phyloP scores from a whole-genome alignment of 2,113 vertebrate genomes.

The Emydura subglobosa region DNA sequence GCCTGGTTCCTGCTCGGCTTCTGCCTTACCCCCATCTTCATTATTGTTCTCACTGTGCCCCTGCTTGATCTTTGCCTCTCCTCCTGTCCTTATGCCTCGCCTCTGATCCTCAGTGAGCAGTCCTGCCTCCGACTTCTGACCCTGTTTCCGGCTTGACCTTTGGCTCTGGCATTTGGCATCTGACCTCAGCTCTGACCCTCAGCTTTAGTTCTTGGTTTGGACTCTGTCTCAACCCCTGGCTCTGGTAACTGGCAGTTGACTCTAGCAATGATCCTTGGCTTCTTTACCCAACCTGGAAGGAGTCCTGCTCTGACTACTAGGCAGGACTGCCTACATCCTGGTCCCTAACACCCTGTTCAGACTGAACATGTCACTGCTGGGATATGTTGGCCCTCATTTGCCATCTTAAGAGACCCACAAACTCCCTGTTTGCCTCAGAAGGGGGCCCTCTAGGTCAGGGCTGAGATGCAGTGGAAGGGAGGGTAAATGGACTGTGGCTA shows the following conservation, averaged over 20 bases:
- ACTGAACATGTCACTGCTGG: background rate
- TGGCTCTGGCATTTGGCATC: background rate
- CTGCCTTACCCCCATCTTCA: background rate
- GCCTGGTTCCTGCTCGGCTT: background rate
- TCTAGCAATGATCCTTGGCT: background rate
- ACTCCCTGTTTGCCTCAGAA: background rate
- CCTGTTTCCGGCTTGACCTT: background rate
- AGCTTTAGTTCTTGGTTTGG: background rate
- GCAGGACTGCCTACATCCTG: background rate
- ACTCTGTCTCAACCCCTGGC: background rate
- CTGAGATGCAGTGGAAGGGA: background rate
- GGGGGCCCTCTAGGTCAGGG: too few species aligned
- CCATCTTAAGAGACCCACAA: background rate
- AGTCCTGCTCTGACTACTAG: background rate
- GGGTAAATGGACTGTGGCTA: background rate
- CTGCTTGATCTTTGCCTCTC: background rate
- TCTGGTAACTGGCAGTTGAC: background rate
- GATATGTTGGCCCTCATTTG: background rate
- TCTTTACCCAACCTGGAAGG: background rate
- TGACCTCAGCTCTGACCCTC: background rate
- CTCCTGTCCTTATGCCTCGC: background rate
- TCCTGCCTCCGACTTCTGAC: too few species aligned
- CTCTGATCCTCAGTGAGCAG: background rate
- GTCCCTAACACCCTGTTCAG: background rate
- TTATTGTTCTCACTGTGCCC: background rate